These are phyloP conservation scores for Hymenopus coronatus DNA, from an alignment of 2,888 invertebrate genomes.

Conservation along the genomic window DNA sequence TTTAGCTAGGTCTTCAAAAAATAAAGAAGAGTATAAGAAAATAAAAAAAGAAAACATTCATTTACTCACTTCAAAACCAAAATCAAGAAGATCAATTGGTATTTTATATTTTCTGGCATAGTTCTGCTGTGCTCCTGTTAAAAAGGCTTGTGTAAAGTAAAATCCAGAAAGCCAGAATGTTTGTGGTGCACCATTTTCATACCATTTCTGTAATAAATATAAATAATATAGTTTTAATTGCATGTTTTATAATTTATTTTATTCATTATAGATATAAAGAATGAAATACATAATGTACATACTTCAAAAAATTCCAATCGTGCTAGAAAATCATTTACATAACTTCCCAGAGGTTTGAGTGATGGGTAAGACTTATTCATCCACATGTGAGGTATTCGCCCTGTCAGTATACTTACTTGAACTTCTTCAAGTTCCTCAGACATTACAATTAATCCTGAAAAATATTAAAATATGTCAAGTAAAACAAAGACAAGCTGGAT, in stretches of 20 bases:
- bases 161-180: slow-evolving; percentile 92
- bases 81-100: slow-evolving; percentile 83
- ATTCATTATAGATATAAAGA: background rate
- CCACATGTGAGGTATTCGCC: slow-evolving; percentile 83
- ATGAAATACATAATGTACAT: background rate
- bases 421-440: slow-evolving; percentile 84
- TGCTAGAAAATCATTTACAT: slow-evolving; percentile 77
- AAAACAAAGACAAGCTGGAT: too few relatives aligned
- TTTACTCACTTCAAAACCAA: slow-evolving; percentile 68
- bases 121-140: slow-evolving; percentile 91
- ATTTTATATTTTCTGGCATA: slow-evolving; percentile 87
- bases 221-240: background rate
- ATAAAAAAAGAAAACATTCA: too few relatives aligned
- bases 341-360: slow-evolving; percentile 84
- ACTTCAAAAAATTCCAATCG: slow-evolving; percentile 75
- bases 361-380: slow-evolving; percentile 85
- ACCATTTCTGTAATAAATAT: slow-evolving; percentile 66
- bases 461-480: background rate
- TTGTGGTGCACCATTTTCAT: slow-evolving; percentile 71
- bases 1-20: background rate
- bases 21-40: background rate
- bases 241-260: background rate
- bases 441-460: slow-evolving; percentile 78
- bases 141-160: slow-evolving; percentile 92
- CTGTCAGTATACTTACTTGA: slow-evolving; percentile 75